These are phyloP conservation scores for Entomobrya proxima DNA, from an alignment of 2,888 invertebrate species.

Conservation along the genomic window DNA sequence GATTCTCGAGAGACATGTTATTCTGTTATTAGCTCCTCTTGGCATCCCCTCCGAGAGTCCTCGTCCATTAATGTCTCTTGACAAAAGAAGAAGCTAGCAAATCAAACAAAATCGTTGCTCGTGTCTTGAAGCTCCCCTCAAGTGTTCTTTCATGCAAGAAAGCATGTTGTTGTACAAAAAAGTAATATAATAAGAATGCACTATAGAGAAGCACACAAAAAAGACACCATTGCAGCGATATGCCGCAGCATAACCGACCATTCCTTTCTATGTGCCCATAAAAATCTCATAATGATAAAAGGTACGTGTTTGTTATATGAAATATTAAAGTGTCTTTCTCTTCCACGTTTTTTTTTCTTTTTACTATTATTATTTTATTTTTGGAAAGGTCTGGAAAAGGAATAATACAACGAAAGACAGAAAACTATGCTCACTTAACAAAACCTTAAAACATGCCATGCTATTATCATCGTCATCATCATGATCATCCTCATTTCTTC, in stretches of 20 bases:
- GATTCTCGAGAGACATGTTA: conserved; percentile 76
- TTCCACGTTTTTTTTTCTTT: conserved; percentile 7
- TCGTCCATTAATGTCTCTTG: conserved; percentile 76
- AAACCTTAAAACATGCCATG: conserved; percentile 58
- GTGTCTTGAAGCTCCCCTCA: conserved; percentile 71
- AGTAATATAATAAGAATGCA: conserved; percentile 3
- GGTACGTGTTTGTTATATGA: too few relatives aligned
- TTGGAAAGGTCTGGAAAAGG: conserved; percentile 19
- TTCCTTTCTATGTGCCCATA: too few relatives aligned
- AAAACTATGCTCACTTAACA: conserved; percentile 8
- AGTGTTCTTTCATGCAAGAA: conserved; percentile 67
- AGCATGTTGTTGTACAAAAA: conserved; percentile 19
- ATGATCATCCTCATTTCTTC: too few relatives aligned
- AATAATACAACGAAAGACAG: neutral
- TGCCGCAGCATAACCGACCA: too few relatives aligned
- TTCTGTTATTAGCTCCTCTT: conserved; percentile 76
- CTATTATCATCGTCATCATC: neutral
- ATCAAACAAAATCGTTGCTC: conserved; percentile 75
- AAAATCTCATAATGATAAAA: too few relatives aligned
- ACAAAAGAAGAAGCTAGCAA: conserved; percentile 75
- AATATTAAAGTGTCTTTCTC: conserved; percentile 6
- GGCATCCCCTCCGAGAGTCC: conserved; percentile 75
- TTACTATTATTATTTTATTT: conserved; percentile 24
- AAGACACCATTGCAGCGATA: too few relatives aligned
- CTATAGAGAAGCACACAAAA: conserved; percentile 15